Conservation (phyloP, 1,140 invertebrate genomes). For the Plodia interpunctella region DNA sequence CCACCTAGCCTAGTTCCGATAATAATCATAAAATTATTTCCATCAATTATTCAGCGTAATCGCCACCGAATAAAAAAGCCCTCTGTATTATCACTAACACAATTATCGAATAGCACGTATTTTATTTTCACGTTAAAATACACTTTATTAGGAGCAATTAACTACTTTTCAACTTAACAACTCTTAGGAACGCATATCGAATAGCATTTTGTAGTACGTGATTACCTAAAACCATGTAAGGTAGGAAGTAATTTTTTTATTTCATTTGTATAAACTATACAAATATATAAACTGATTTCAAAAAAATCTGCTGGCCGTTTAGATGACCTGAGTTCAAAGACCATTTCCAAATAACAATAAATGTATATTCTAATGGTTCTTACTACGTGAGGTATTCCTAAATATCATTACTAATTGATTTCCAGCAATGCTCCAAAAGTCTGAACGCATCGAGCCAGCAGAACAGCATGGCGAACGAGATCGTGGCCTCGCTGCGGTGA, state of each 20-base stretch:
- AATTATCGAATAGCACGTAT: slow-evolving; percentile 8
- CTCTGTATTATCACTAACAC: background rate
- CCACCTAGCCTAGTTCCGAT: too few relatives aligned
- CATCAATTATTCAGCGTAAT: too few relatives aligned
- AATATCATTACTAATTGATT: slow-evolving; percentile 24
- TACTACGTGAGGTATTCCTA: too few relatives aligned
- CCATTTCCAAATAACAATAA: too few relatives aligned
- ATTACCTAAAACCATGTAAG: slow-evolving; percentile 14
- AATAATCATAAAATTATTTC: background rate
- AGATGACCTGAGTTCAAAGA: too few relatives aligned
- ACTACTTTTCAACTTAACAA: slow-evolving; percentile 28
- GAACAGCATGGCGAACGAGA: slow-evolving; percentile 74
- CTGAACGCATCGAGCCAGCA: slow-evolving; percentile 69
- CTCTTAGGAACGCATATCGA: slow-evolving; percentile 21
- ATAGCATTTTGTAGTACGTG: slow-evolving; percentile 16
- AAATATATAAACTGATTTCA: too few relatives aligned
- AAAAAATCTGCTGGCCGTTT: too few relatives aligned
- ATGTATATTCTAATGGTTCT: too few relatives aligned
- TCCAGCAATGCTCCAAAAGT: slow-evolving; percentile 74
- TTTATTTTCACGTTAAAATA: background rate
- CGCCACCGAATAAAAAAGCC: background rate
- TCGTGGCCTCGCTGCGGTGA: slow-evolving; percentile 72
- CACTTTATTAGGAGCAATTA: slow-evolving; percentile 26
- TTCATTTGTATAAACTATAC: too few relatives aligned
- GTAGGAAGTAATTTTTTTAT: slow-evolving; percentile 4